A percentile compares a stretch with the other conserved stretches of the same genome.
Evolutionary conservation across 2,888 invertebrate species (phyloP).

Genomic region (Drosophila fungiperda): DNA sequence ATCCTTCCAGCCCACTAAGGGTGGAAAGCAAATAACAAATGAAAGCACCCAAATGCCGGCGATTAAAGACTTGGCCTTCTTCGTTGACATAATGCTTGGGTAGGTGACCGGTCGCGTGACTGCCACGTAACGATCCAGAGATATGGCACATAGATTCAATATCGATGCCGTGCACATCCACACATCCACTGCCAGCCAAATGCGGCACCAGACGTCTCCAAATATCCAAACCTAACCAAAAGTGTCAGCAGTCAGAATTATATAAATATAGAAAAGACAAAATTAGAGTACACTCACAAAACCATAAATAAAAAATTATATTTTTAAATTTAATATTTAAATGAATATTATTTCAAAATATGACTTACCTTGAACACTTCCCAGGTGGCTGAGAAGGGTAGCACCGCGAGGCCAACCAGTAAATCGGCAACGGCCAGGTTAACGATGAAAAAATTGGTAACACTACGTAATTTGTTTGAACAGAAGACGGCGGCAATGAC

Average conservation of each 20-base stretch:
- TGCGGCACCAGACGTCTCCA: constrained; percentile 97
- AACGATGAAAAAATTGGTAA: constrained; percentile 98
- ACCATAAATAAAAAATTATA: not conserved
- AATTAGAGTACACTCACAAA: not conserved
- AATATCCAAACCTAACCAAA: constrained; percentile 95
- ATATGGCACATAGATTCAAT: constrained; percentile 97
- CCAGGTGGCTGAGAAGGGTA: constrained; percentile 98
- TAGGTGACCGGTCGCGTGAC: constrained; percentile 98
- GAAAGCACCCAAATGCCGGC: constrained; percentile 97
- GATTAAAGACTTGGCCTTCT: constrained; percentile 93
- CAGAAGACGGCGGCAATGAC: constrained; percentile 97
- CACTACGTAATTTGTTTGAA: constrained; percentile 95
- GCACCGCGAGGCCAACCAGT: constrained; percentile 96
- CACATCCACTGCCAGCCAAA: constrained; percentile 98
- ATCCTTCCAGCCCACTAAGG: constrained; percentile 97
- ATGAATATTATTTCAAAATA: not conserved
- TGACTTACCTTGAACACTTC: constrained; percentile 93
- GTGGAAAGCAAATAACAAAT: constrained; percentile 98
- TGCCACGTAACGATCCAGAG: constrained; percentile 97
- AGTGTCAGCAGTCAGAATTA: not conserved
- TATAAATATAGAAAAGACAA: not conserved
- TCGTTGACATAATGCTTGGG: constrained; percentile 95
- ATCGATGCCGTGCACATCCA: constrained; percentile 99
- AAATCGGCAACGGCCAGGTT: constrained; percentile 98
- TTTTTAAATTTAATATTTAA: not conserved